A percentile compares a stretch with the other conserved stretches of the same genome.
phyloP scores from a whole-genome alignment of 2,888 invertebrate species.

The Alviniconcha strummeri region DNA sequence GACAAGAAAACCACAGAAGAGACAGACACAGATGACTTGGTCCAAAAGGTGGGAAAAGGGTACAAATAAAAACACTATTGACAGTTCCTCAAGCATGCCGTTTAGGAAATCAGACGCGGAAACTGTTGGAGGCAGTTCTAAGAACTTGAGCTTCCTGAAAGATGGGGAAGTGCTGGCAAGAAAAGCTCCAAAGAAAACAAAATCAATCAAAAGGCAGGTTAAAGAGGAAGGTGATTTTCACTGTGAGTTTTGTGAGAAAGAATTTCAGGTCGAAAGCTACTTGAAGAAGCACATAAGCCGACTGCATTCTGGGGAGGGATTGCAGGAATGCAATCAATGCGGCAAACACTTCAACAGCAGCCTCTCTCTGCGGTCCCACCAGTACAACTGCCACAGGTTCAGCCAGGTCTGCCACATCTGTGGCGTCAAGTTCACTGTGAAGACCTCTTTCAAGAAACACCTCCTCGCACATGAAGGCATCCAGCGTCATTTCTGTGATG shows the following conservation, averaged over 20 bases:
- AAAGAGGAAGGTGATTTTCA: not conserved
- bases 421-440: slow-evolving; percentile 8
- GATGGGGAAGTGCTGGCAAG: too few species aligned
- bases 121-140: too few species aligned
- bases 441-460: not conserved
- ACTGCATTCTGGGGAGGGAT: not conserved
- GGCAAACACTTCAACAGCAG: too few species aligned
- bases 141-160: too few species aligned
- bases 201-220: not conserved
- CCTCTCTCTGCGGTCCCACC: too few species aligned
- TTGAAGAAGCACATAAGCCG: not conserved
- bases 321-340: too few species aligned
- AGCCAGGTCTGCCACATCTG: slow-evolving; percentile 1
- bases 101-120: too few species aligned
- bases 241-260: not conserved
- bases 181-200: not conserved
- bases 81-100: too few species aligned
- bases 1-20: too few species aligned
- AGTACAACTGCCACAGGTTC: not conserved
- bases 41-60: too few species aligned
- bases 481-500: slow-evolving; percentile 15
- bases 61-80: too few species aligned
- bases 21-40: too few species aligned
- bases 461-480: slow-evolving; percentile 3
- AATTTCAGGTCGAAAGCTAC: not conserved